Evolutionary conservation across 2,888 invertebrate genomes (phyloP).

Genomic region (Tachystola acroxantha): DNA sequence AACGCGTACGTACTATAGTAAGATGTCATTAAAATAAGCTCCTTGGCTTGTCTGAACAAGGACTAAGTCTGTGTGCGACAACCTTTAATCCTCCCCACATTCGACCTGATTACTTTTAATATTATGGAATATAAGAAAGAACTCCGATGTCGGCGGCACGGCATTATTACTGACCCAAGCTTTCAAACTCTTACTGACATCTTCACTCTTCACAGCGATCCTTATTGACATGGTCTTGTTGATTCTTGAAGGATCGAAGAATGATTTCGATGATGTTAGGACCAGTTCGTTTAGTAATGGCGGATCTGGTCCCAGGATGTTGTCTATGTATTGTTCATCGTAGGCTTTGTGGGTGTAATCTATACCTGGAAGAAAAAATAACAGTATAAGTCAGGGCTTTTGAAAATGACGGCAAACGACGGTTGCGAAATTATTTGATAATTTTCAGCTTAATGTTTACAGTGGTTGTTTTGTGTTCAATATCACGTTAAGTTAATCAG

Average conservation of each 20-base stretch:
- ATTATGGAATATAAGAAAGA: slow-evolving; percentile 44
- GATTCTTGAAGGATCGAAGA: slow-evolving; percentile 35
- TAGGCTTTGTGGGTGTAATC: slow-evolving; percentile 50
- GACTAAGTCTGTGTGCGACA: too few relatives aligned
- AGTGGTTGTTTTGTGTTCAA: too few relatives aligned
- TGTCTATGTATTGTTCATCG: slow-evolving; percentile 40
- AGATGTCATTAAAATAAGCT: too few relatives aligned
- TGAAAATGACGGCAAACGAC: too few relatives aligned
- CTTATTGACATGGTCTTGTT: slow-evolving; percentile 41
- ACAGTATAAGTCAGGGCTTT: too few relatives aligned
- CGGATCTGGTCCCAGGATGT: slow-evolving; percentile 44
- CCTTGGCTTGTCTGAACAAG: too few relatives aligned
- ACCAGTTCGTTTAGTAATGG: slow-evolving; percentile 45
- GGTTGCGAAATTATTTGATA: too few relatives aligned
- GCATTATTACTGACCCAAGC: slow-evolving; percentile 40
- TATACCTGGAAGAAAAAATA: too few relatives aligned
- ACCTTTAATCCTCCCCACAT: not conserved
- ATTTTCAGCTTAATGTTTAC: too few relatives aligned
- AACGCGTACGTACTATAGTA: too few relatives aligned
- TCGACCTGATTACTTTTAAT: slow-evolving; percentile 46
- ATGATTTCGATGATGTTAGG: slow-evolving; percentile 30
- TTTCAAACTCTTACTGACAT: slow-evolving; percentile 43
- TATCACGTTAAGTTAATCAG: too few relatives aligned
- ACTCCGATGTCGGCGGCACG: slow-evolving; percentile 41
- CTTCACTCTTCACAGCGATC: slow-evolving; percentile 36